Base-by-base conservation (phyloP, 1,140 invertebrate species). In the Parapsyche elsis region DNA sequence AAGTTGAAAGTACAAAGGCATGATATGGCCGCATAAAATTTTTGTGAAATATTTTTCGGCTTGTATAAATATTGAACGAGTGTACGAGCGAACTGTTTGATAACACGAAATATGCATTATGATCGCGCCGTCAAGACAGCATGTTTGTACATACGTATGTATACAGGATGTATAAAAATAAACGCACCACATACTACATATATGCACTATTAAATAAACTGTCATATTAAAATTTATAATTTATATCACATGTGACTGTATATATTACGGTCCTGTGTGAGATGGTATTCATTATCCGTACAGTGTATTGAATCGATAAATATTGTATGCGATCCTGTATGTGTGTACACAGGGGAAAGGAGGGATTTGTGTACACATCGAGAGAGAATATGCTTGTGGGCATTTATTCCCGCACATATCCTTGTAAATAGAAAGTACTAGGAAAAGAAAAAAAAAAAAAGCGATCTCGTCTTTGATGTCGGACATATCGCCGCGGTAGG, bases 61-160 rank as follows among this genome's bases (percentile, higher is more conserved):
- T 1, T 53, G 12, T 26, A 24, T 26, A 67, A 67, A 67, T 26
- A 67, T 67, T 67, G 64, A 26, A 26, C 64, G 64, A 26, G 21
- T 1, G 19, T 9, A 26, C 64, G 64, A 26, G 21, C 19, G 12
- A 61, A 4, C 9, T 67, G 64, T 67, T 67, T 67, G 64, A 67
- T 67, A 67, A 67, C 64, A 67, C 64, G 64, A 67, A 67, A 67
- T 23, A 14, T 26, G 24, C 64, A 67, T 67, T 67, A 67, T 30
- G 64, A 67, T 67, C 64, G 64, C 23, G 23, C 64, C 64, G 64
- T 23, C 9, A 61, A 61, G 57, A 61, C 57, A 38, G 30, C 30
- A 9, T 61, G 57, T 61, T 61, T 61, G 19, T 61, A 21, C 16
- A 9, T 5, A 61, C n/a, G n/a, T 53, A 53, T 12, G 49, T 53